phyloP scores from a whole-genome alignment of 2,888 invertebrate genomes.

The Euproctis similis region DNA sequence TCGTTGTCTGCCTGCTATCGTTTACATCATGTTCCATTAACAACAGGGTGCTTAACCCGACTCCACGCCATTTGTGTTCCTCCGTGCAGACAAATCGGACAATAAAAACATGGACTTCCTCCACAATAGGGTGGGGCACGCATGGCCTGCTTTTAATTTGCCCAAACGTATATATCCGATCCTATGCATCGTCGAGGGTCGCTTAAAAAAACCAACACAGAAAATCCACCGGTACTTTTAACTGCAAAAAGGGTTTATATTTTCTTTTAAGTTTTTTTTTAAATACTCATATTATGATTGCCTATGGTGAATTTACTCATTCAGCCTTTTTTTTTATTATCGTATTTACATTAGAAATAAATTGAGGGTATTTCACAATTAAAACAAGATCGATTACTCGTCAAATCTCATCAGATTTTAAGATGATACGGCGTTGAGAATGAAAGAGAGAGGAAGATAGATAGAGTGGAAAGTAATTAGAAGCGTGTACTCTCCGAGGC shows the following conservation, averaged over 20 bases:
- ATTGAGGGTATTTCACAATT: constrained; percentile 37
- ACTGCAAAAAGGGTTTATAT: constrained; percentile 30
- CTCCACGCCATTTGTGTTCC: constrained; percentile 65
- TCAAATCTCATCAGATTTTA: constrained; percentile 53
- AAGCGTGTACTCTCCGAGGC: constrained; percentile 53
- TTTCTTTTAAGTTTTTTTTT: constrained; percentile 37
- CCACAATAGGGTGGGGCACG: no score
- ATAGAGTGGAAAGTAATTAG: constrained; percentile 66
- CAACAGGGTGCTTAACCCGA: constrained; percentile 60
- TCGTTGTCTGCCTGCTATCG: constrained; percentile 31
- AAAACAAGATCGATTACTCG: constrained; percentile 49
- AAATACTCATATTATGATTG: constrained; percentile 40
- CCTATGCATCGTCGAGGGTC: constrained; percentile 41
- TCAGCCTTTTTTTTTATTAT: constrained; percentile 31
- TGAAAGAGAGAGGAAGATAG: no score
- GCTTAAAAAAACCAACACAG: constrained; percentile 64
- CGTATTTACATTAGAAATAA: no score
- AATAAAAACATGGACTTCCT: constrained; percentile 63
- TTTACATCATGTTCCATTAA: constrained; percentile 57
- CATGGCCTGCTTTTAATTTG: constrained; percentile 73
- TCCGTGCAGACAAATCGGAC: constrained; percentile 68
- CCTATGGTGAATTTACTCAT: constrained; percentile 33
- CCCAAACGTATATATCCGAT: constrained; percentile 59
- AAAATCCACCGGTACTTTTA: constrained; percentile 39
- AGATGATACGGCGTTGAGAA: constrained; percentile 48